Evolutionary conservation across 2,888 invertebrate genomes (phyloP).

Genomic region (Eilema depressum): DNA sequence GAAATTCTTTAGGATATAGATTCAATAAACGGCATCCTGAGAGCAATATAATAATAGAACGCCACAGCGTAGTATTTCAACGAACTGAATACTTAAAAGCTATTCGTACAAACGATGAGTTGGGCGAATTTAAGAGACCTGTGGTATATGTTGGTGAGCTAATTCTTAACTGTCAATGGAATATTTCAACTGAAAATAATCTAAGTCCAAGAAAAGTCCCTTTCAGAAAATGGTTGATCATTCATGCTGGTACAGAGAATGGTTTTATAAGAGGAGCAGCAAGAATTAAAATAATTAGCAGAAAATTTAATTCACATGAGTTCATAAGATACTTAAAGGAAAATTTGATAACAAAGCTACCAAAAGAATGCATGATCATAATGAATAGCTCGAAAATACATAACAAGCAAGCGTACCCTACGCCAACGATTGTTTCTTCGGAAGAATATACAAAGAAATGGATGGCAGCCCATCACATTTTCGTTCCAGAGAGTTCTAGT

Average conservation of each 20-base stretch:
- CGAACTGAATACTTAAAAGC: background rate
- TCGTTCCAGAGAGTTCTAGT: slow-evolving; percentile 38
- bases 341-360: slow-evolving; percentile 26
- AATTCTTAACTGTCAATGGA: background rate
- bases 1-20: slow-evolving; percentile 9
- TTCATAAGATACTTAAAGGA: slow-evolving; percentile 26
- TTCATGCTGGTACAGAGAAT: background rate
- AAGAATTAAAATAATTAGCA: background rate
- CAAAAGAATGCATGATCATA: slow-evolving; percentile 18
- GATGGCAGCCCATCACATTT: slow-evolving; percentile 41
- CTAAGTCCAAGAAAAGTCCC: background rate
- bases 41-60: slow-evolving; percentile 3
- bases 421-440: background rate
- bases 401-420: slow-evolving; percentile 28
- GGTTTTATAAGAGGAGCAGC: background rate
- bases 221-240: background rate
- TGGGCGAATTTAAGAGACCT: background rate
- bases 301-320: background rate
- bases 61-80: background rate
- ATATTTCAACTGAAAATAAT: background rate
- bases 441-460: slow-evolving; percentile 16
- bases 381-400: slow-evolving; percentile 22
- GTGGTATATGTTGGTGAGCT: background rate
- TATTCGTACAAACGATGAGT: background rate
- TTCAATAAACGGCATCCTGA: background rate